These are phyloP conservation scores for Melipona quadrifasciata DNA, from an alignment of 1,140 invertebrate species.

Conservation along the genomic window DNA sequence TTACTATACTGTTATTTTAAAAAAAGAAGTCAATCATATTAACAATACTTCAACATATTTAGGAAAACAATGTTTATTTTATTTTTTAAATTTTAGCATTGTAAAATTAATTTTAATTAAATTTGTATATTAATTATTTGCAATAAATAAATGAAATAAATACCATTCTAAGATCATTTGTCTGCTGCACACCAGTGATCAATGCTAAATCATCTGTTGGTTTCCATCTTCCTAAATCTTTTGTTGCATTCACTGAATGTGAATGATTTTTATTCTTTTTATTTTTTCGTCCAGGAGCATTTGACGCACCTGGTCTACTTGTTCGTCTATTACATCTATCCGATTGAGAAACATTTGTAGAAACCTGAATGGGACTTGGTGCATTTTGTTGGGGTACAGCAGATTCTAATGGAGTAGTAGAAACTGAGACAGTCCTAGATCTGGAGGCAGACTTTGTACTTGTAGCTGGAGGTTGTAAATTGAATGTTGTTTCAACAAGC, in stretches of 20 bases:
- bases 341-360: constrained; percentile 70
- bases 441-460: constrained; percentile 84
- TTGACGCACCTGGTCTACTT: constrained; percentile 73
- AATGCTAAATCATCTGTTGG: constrained; percentile 97
- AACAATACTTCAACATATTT: background rate
- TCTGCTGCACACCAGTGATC: constrained; percentile 96
- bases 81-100: constrained; percentile 7
- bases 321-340: constrained; percentile 75
- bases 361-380: constrained; percentile 76
- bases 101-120: background rate
- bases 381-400: constrained; percentile 77
- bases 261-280: constrained; percentile 80
- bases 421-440: constrained; percentile 80
- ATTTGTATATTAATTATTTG: background rate
- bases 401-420: constrained; percentile 77
- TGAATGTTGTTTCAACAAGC: constrained; percentile 91
- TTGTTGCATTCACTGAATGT: constrained; percentile 83
- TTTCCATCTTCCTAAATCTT: constrained; percentile 97
- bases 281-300: constrained; percentile 76
- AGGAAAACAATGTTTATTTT: background rate
- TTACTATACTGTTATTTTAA: background rate
- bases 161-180: constrained; percentile 82
- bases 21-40: background rate
- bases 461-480: constrained; percentile 86
- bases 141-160: background rate